Evolutionary conservation across 1,140 invertebrate species (phyloP), one percentile per base, ranked within the genome.

Genomic region (Sarcophaga peregrina): DNA sequence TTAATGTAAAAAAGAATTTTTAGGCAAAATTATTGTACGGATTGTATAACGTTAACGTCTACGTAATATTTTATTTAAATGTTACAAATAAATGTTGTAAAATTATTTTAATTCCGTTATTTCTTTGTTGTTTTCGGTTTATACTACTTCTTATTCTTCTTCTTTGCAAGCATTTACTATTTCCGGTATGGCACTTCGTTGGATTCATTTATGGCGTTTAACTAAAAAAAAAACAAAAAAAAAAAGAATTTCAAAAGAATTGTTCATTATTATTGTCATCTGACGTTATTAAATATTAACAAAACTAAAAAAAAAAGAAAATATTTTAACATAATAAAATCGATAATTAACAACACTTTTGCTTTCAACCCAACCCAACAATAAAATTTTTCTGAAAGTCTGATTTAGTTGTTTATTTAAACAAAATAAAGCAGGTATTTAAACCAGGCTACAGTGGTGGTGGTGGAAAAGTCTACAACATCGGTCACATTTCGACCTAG

Each of bases 1-100:
- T 83, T 83, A 83, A 83, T 83, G 52, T 83, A 83, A 83, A 83
- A 83, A 83, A 83, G 82, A 83, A 74, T 74, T 83, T 81, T 75
- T 54, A 81, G 48, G 48, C 58, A 75, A 20, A 37, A 50, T 50
- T 9, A n/a, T 50, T 8, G 6, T 52, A 76, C n/a, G 62, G 17
- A 68, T 68, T 68, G 25, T 37, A n/a, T n/a, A 58, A 58, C 15
- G n/a, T 68, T 15, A 76, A 76, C 46, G 25, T 37, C 25, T 37
- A 37, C 25, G 25, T 37, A 37, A 37, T 37, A 37, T 37, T 37
- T 37, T 37, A 37, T 37, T 37, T 4, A 37, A 37, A 37, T 37
- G 25, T 37, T 37, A 76, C 6, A 48, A 76, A 76, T 48, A 76
- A 76, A 76, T 48, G 74, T 76, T 76, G 74, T 68, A 68, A 20